phyloP scores from a whole-genome alignment of 2,797 vertebrate genomes.

The Hyperoplus immaculatus region DNA sequence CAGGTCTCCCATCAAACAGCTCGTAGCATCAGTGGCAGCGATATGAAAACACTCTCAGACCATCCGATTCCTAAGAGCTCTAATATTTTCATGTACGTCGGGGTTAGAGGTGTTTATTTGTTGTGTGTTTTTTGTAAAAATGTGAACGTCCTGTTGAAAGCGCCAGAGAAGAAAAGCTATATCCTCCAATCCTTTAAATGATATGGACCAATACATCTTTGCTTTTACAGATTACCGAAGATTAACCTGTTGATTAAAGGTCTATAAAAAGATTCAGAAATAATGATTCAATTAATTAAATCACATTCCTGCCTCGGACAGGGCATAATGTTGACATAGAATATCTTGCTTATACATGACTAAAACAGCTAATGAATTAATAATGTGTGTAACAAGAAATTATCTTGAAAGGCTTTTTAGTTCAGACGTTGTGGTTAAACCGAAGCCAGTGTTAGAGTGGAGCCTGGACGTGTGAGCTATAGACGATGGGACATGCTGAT shows the following conservation, averaged over 20 bases:
- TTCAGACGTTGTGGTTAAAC: background rate
- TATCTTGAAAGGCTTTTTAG: background rate
- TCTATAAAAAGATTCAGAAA: background rate
- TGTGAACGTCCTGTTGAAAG: background rate
- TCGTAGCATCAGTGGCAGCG: background rate
- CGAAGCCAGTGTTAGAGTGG: background rate
- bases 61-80: background rate
- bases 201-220: background rate
- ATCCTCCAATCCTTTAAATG: background rate
- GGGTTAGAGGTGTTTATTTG: background rate
- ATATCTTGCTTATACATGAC: background rate
- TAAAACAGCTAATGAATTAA: background rate
- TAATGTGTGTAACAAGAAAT: conserved; percentile 6
- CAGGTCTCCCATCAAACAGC: background rate
- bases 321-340: background rate
- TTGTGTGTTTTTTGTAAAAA: background rate
- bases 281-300: background rate
- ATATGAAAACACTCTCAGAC: background rate
- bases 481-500: conserved; percentile 36
- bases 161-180: background rate
- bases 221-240: background rate
- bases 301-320: background rate
- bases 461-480: conserved; percentile 3
- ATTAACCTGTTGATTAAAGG: background rate
- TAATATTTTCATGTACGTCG: too few species aligned